phyloP scores from a whole-genome alignment of 2,113 vertebrate species.

The Otocyon megalotis region DNA sequence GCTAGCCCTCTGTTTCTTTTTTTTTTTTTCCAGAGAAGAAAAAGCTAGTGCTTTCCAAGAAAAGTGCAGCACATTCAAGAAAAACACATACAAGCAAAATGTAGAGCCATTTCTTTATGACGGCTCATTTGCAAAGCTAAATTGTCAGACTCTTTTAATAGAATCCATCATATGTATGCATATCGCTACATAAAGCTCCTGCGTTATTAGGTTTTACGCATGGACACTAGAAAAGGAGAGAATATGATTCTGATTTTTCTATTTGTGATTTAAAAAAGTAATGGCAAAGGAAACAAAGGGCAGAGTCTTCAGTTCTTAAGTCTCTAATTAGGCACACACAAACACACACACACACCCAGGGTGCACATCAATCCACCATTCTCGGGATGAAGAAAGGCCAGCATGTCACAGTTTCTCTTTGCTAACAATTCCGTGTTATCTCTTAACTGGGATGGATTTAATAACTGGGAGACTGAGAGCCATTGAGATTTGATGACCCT shows the following conservation, averaged over 20 bases:
- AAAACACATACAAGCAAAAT: neutral
- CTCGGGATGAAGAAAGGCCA: neutral
- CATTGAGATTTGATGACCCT: slow-evolving; percentile 66
- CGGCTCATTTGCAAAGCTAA: neutral
- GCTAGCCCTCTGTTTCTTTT: neutral
- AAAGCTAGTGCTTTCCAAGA: neutral
- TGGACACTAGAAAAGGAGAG: neutral
- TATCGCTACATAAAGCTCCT: neutral
- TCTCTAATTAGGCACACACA: neutral
- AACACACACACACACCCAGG: neutral
- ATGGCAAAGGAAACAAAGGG: neutral
- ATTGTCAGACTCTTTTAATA: neutral
- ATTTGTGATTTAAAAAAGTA: slow-evolving; percentile 21
- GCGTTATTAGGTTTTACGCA: neutral
- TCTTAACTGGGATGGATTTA: slow-evolving; percentile 48
- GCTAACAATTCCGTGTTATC: neutral
- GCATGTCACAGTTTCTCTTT: neutral
- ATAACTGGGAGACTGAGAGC: slow-evolving; percentile 56
- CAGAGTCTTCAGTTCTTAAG: neutral
- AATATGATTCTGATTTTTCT: neutral
- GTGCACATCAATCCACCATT: neutral
- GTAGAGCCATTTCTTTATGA: neutral
- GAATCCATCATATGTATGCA: rapidly evolving
- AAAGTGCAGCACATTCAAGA: neutral
- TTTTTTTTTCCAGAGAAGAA: neutral